Evolutionary conservation across 2,797 vertebrate species (phyloP).

Genomic region (Morus bassanus): DNA sequence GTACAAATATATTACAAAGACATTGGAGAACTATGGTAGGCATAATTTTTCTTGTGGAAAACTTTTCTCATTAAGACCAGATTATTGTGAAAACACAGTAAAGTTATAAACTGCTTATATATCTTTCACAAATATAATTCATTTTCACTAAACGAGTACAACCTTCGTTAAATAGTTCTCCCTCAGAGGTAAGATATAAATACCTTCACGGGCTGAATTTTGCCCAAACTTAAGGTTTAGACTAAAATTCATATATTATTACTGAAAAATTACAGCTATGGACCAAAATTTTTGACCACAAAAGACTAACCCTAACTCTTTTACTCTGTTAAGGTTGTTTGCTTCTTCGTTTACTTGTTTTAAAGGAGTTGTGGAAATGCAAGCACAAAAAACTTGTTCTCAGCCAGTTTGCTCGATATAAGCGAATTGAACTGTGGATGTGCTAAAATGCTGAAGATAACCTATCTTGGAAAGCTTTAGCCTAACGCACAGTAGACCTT

Average conservation of each 20-base stretch:
- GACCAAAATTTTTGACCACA: not conserved
- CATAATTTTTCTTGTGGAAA: slow-evolving; percentile 19
- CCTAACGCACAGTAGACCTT: not conserved
- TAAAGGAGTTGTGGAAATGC: not conserved
- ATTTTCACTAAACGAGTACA: not conserved
- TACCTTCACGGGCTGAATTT: not conserved
- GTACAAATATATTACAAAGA: slow-evolving; percentile 3
- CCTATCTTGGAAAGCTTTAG: not conserved
- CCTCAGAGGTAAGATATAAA: not conserved
- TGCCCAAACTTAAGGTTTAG: not conserved
- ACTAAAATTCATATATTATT: not conserved
- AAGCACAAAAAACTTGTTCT: not conserved
- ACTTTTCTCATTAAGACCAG: not conserved
- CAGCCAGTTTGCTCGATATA: not conserved
- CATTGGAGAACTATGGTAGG: not conserved
- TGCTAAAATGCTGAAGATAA: not conserved
- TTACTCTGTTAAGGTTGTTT: not conserved
- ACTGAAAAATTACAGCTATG: not conserved
- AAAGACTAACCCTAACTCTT: not conserved
- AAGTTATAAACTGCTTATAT: not conserved
- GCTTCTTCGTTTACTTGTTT: not conserved
- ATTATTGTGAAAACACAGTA: not conserved
- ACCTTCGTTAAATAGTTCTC: not conserved
- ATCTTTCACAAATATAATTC: not conserved
- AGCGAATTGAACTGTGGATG: not conserved